Percentiles rank a stretch among this genome's conserved stretches.
phyloP scores from a whole-genome alignment of 2,888 invertebrate genomes.

The Dynastes grantii region DNA sequence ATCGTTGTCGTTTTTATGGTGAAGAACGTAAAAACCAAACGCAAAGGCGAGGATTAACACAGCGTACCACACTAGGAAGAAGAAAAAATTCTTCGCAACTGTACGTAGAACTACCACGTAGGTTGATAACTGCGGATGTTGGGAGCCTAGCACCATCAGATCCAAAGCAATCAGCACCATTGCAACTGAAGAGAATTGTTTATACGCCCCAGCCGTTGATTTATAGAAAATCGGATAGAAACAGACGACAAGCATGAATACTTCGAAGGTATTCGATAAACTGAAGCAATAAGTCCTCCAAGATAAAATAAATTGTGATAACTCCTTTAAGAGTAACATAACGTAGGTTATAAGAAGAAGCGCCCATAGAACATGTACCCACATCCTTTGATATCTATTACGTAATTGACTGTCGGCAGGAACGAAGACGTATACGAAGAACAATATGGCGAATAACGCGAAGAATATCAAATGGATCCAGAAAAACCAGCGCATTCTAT shows the following conservation, averaged over 20 bases:
- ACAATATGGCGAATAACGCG: conserved; percentile 83
- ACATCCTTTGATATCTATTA: not conserved
- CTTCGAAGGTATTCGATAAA: conserved; percentile 84
- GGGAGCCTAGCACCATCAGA: conserved; percentile 84
- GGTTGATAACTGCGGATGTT: conserved; percentile 85
- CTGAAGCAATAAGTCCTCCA: conserved; percentile 79
- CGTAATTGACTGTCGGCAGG: conserved; percentile 68
- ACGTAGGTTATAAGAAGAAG: conserved; percentile 75
- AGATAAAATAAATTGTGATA: conserved; percentile 81
- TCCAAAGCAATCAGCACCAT: conserved; percentile 85
- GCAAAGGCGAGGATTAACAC: conserved; percentile 88
- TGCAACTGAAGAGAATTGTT: conserved; percentile 81
- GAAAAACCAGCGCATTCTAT: conserved; percentile 82
- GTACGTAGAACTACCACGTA: conserved; percentile 89
- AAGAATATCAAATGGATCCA: conserved; percentile 84
- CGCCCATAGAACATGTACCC: conserved; percentile 54
- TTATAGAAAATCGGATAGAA: conserved; percentile 75
- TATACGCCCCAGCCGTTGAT: conserved; percentile 72
- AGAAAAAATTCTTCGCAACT: conserved; percentile 85
- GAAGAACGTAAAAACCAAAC: conserved; percentile 85
- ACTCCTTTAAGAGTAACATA: conserved; percentile 78
- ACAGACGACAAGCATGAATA: conserved; percentile 78
- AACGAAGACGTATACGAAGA: conserved; percentile 71
- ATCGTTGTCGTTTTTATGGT: conserved; percentile 69
- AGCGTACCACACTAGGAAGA: conserved; percentile 85